Conservation (phyloP, 2,797 vertebrate species). For the Geotrypetes seraphini region DNA sequence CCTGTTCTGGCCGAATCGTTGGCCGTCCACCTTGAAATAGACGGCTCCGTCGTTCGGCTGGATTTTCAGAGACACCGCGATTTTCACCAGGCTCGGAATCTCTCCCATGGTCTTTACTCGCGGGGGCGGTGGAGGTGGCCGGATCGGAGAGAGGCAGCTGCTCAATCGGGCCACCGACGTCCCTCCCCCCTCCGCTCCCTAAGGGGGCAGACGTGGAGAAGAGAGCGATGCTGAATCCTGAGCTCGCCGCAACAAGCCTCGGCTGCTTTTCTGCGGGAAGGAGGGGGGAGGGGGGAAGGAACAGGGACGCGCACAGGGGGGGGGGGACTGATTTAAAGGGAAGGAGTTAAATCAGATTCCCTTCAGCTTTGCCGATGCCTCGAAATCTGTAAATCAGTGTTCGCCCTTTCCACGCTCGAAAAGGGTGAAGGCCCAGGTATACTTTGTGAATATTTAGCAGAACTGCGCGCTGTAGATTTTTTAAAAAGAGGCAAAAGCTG, state of each 20-base stretch:
- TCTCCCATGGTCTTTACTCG: slow-evolving; percentile 59
- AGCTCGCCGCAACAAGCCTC: neutral
- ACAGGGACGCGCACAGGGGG: no score
- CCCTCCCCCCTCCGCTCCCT: slow-evolving; percentile 21
- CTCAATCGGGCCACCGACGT: slow-evolving; percentile 10
- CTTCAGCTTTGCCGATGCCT: no score
- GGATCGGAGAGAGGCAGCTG: slow-evolving; percentile 30
- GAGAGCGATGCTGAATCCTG: slow-evolving; percentile 1
- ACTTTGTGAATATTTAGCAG: no score
- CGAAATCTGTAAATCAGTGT: no score
- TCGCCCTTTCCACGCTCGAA: no score
- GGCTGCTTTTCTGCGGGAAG: neutral
- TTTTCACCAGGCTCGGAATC: slow-evolving; percentile 74
- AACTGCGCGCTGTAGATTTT: no score
- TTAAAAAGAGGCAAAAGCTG: no score
- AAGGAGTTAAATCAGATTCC: no score
- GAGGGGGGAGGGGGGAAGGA: neutral
- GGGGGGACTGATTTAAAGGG: no score
- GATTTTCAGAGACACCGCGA: slow-evolving; percentile 82
- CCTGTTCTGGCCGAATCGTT: slow-evolving; percentile 86
- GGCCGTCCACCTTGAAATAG: slow-evolving; percentile 87
- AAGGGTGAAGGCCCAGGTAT: no score
- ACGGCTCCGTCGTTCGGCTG: slow-evolving; percentile 83
- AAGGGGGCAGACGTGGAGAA: no score
- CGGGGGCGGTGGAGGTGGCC: slow-evolving; percentile 21